A percentile compares a stretch with the other conserved stretches of the same genome.
Evolutionary conservation across 2,888 invertebrate species (phyloP).

Genomic region (Acanthosepion lycidas): DNA sequence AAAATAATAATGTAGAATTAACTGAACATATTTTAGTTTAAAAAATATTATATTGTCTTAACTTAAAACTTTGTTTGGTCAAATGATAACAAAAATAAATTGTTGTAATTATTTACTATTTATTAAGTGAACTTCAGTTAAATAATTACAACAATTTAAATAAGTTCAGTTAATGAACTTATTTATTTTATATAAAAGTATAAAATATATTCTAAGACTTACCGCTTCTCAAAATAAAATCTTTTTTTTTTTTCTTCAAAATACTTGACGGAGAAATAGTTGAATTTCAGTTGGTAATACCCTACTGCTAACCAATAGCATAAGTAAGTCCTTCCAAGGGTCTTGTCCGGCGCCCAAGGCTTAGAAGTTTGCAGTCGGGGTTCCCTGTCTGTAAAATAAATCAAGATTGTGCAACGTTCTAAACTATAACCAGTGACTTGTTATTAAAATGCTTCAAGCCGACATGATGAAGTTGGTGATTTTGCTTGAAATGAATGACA

Average conservation of each 20-base stretch:
- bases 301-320: neutral
- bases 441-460: neutral
- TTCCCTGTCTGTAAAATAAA: neutral
- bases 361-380: neutral
- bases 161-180: no score
- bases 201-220: neutral
- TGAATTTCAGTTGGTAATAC: neutral
- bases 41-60: no score
- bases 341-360: neutral
- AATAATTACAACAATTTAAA: no score
- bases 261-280: neutral
- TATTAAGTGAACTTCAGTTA: no score
- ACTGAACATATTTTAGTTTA: no score
- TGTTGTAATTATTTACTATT: no score
- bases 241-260: neutral
- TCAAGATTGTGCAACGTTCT: neutral
- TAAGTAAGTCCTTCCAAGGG: neutral
- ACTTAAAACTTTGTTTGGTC: no score
- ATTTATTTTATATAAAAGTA: no score
- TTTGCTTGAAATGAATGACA: neutral
- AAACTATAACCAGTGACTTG: neutral
- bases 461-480: neutral
- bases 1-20: no score
- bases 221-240: neutral
- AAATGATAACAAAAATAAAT: no score